These are phyloP conservation scores for Diachasmimorpha longicaudata DNA, from an alignment of 1,140 invertebrate genomes.

Conservation along the genomic window DNA sequence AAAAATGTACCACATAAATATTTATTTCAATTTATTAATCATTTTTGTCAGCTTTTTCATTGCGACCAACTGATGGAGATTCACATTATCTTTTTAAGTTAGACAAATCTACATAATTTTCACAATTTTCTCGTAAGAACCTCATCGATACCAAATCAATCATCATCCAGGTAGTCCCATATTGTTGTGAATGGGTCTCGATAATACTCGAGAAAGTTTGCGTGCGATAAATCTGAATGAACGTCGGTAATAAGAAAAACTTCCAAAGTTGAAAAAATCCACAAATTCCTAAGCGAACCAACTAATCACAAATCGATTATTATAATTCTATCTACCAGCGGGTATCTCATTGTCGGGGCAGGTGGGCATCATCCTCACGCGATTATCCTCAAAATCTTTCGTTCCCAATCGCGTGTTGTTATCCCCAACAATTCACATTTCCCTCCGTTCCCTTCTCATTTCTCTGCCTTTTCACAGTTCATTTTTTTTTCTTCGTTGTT, in stretches of 20 bases:
- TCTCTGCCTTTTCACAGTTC: not conserved
- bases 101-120: too few species aligned
- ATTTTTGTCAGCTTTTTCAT: too few species aligned
- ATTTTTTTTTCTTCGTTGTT: not conserved
- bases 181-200: not conserved
- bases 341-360: not conserved
- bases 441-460: not conserved
- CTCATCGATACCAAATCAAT: not conserved
- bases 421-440: constrained; percentile 3
- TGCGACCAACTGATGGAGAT: too few species aligned
- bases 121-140: too few species aligned
- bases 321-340: not conserved
- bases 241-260: not conserved
- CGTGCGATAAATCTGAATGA: not conserved
- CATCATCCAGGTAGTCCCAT: too few species aligned
- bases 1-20: too few species aligned
- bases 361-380: constrained; percentile 1
- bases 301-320: constrained; percentile 1
- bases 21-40: too few species aligned
- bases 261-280: not conserved
- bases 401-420: not conserved
- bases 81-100: too few species aligned
- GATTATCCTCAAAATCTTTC: not conserved
- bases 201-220: not conserved
- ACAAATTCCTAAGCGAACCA: not conserved